Base-by-base conservation (phyloP, 2,113 vertebrate species). In the Sturnus vulgaris region DNA sequence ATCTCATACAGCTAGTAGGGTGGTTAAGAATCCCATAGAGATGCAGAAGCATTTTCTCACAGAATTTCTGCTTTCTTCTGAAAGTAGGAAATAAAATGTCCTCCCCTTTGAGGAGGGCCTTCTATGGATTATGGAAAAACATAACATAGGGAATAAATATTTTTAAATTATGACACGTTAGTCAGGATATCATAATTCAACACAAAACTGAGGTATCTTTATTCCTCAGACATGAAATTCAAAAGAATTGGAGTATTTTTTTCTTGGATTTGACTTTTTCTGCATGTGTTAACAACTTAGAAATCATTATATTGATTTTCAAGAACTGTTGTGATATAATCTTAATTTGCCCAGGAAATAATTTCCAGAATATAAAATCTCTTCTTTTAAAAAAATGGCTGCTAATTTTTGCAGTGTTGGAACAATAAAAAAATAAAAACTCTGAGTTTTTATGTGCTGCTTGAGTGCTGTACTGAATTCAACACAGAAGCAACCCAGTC, bases 251-350 rank as follows among this genome's bases (percentile, higher is more conserved):
- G 4, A 5, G 1, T 2, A 10, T 78, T 59, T 5, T 3, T 86
- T 68, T 9, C 5, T 33, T 27, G 7, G 3, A 3, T 46, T 80
- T 49, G 12, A 5, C 3, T 53, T 78, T 66, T 33, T 15, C 6
- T 1, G 0, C 2, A 1, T 17, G 16, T 13, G 1, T 13, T 35
- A 61, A 56, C 9, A 27, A 50, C 30, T 80, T 52, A 71, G 30
- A 69, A 68, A 52, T 63, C 2, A 73, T 64, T 12, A 19, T 12
- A 47, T 2, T 57, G 27, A 66, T 57, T 82, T 55, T 71, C 25
- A 86, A 37, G 8, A 20, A 60, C 3, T 50, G 3, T 56, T 69
- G 17, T 57, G 59, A 35, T 71, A 8, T 50, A 49, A 42, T 35
- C 47, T 31, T 61, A 50, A 28, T 77, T 88, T 77, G 33, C 46